A percentile compares a stretch with the other conserved stretches of the same genome.
These are phyloP conservation scores for Hofmannophila pseudospretella DNA, from an alignment of 2,888 invertebrate species.

Conservation along the genomic window DNA sequence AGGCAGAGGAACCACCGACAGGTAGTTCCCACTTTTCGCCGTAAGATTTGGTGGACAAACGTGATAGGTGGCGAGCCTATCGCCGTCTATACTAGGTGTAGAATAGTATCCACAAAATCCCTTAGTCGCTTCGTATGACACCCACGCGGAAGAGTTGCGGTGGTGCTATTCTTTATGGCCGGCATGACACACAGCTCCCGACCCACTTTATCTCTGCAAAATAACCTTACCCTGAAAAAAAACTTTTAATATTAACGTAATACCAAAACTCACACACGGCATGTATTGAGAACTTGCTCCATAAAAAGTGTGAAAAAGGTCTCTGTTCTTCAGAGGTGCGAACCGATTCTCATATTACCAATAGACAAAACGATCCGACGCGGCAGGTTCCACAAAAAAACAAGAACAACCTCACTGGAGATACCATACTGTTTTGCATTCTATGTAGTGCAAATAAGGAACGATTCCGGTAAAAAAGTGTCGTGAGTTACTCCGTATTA, in stretches of 20 bases:
- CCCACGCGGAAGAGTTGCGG: too few relatives aligned
- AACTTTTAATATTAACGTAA: constrained; percentile 42
- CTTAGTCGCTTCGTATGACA: too few relatives aligned
- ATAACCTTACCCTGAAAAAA: too few relatives aligned
- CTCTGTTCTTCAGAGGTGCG: constrained; percentile 67
- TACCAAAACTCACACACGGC: constrained; percentile 41
- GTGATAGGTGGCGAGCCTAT: too few relatives aligned
- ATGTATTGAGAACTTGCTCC: constrained; percentile 44
- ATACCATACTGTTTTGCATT: constrained; percentile 22
- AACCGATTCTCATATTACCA: constrained; percentile 70
- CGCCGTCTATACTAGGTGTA: too few relatives aligned
- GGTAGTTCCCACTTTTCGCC: too few relatives aligned
- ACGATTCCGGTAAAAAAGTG: constrained; percentile 27
- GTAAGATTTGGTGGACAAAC: too few relatives aligned
- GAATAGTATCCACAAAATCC: too few relatives aligned
- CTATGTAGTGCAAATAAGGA: constrained; percentile 25
- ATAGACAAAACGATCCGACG: constrained; percentile 62
- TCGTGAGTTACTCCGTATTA: constrained; percentile 38
- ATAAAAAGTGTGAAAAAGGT: constrained; percentile 65
- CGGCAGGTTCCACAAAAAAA: constrained; percentile 28
- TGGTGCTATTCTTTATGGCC: too few relatives aligned
- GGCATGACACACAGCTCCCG: too few relatives aligned
- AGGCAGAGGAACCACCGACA: too few relatives aligned
- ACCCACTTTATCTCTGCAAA: too few relatives aligned
- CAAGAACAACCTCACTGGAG: constrained; percentile 21